These are phyloP conservation scores for Tringa solitaria DNA, from an alignment of 2,113 vertebrate genomes.

Conservation along the genomic window DNA sequence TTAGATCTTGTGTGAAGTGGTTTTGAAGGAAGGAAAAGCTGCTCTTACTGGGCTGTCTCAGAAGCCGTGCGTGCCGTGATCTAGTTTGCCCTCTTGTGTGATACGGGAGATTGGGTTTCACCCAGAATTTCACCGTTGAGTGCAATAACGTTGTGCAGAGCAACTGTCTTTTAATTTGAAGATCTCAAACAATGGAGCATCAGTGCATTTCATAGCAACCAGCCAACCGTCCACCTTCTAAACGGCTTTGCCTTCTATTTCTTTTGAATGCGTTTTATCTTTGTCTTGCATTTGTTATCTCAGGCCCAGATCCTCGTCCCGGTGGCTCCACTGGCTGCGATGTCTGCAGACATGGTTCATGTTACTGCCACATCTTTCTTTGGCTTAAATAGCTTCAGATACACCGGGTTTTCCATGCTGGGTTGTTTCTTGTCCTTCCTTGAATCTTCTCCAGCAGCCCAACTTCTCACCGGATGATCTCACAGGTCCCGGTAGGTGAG, in stretches of 20 bases:
- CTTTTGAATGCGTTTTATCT: background rate
- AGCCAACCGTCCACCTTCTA: background rate
- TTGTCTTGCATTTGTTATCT: background rate
- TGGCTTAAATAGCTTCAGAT: background rate
- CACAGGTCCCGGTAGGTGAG: rapidly evolving
- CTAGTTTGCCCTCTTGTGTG: background rate
- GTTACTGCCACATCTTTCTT: background rate
- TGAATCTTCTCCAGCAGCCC: background rate
- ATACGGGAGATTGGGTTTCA: background rate
- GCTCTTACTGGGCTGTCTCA: rapidly evolving
- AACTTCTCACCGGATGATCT: background rate
- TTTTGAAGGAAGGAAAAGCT: background rate
- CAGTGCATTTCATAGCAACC: background rate
- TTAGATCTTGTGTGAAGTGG: background rate
- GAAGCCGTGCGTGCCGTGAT: background rate
- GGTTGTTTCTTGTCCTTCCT: background rate
- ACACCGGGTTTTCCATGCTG: background rate
- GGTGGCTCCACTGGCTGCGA: background rate
- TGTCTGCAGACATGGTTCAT: background rate
- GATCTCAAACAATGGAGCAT: background rate
- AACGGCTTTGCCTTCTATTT: background rate
- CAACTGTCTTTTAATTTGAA: background rate
- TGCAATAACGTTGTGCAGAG: rapidly evolving
- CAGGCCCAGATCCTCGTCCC: background rate
- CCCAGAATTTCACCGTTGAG: background rate